Percentiles rank a stretch among this genome's conserved stretches.
These are phyloP conservation scores for Didymodactylos carnosus DNA, from an alignment of 2,888 invertebrate genomes.

Conservation along the genomic window DNA sequence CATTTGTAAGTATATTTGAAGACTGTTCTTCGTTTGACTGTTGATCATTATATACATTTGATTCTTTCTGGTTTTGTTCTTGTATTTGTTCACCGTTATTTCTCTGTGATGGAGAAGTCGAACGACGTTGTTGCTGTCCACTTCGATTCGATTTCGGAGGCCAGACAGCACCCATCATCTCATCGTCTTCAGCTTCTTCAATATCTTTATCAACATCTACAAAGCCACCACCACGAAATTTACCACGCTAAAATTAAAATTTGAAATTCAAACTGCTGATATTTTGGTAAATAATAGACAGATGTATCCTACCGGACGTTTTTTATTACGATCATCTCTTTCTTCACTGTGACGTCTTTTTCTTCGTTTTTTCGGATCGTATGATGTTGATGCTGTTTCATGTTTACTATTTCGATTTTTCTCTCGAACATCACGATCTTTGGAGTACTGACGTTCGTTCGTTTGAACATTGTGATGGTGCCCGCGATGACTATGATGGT, in stretches of 20 bases:
- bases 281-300: too few relatives aligned
- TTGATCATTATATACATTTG: not conserved
- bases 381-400: too few relatives aligned
- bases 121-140: not conserved
- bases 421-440: too few relatives aligned
- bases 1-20: too few relatives aligned
- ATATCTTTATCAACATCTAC: not conserved
- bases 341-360: not conserved
- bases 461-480: too few relatives aligned
- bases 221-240: not conserved
- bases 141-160: not conserved
- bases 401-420: not conserved
- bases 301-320: not conserved
- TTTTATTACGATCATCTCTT: not conserved
- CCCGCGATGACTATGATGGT: not conserved
- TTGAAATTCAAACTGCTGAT: too few relatives aligned
- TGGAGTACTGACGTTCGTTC: too few relatives aligned
- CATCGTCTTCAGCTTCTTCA: not conserved
- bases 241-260: not conserved
- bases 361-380: too few relatives aligned
- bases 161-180: not conserved
- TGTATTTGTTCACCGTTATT: too few relatives aligned
- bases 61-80: too few relatives aligned
- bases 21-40: too few relatives aligned
- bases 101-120: not conserved